Evolutionary conservation across 2,113 vertebrate species (phyloP).

Genomic region (Oceanodroma tethys): DNA sequence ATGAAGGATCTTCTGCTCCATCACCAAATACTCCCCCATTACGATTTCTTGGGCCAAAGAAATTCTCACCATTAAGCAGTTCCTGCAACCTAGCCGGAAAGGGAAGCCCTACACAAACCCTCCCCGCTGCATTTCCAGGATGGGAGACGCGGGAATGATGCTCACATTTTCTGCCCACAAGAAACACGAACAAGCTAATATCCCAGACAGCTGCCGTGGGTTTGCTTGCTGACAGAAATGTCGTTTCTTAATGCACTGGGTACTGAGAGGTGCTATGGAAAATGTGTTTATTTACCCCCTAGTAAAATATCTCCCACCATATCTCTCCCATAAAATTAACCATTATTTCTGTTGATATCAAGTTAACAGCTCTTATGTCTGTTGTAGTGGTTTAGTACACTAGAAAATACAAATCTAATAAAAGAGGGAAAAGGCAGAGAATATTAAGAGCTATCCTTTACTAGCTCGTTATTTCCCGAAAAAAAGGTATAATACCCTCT

Average conservation of each 20-base stretch:
- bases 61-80: neutral
- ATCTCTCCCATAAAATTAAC: neutral
- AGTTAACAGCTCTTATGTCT: neutral
- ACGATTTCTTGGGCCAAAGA: neutral
- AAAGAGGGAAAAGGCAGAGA: neutral
- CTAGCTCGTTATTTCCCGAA: neutral
- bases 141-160: neutral
- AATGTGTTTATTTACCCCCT: neutral
- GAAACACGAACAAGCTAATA: neutral
- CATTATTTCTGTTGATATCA: neutral
- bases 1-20: neutral
- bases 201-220: neutral
- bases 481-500: neutral
- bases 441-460: neutral
- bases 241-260: neutral
- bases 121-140: neutral
- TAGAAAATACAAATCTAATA: neutral
- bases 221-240: neutral
- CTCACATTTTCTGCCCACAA: neutral
- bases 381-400: neutral
- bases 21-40: neutral
- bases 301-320: neutral
- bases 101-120: neutral
- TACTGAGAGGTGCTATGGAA: neutral
- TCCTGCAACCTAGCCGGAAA: neutral